Percentiles rank a stretch among this genome's conserved stretches.
Conservation (phyloP, 1,140 invertebrate genomes). For the Temnothorax curvispinosus region DNA sequence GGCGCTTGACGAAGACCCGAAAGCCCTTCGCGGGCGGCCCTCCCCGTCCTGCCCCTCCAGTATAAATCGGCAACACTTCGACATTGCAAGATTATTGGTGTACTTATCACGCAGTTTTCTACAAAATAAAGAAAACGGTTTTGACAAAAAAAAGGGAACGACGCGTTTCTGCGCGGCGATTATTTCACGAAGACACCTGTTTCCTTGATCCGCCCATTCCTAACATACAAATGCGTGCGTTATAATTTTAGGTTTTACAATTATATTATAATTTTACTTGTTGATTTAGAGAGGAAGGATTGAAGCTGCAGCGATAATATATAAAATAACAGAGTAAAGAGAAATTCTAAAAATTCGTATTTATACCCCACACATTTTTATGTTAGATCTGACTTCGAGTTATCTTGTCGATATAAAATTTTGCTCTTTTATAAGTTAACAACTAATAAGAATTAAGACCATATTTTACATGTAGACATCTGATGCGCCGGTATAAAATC, state of each 20-base stretch:
- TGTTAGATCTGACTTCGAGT: neutral
- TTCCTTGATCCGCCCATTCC: conserved; percentile 26
- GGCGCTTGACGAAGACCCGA: conserved; percentile 45
- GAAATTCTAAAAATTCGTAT: neutral
- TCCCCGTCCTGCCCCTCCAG: conserved; percentile 75
- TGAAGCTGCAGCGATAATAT: neutral
- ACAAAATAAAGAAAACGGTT: conserved; percentile 85
- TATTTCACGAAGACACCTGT: neutral
- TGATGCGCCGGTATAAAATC: neutral
- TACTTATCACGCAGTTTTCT: conserved; percentile 85
- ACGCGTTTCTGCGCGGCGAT: neutral
- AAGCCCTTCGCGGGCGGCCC: conserved; percentile 71
- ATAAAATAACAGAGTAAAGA: neutral
- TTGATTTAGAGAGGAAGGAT: neutral
- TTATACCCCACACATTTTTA: neutral
- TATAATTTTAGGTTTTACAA: neutral
- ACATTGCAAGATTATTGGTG: conserved; percentile 85
- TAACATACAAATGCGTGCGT: neutral
- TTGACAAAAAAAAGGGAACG: conserved; percentile 74
- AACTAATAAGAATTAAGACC: neutral
- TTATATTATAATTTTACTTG: conserved; percentile 32
- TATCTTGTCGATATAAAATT: neutral
- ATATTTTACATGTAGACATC: neutral
- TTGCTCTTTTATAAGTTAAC: neutral
- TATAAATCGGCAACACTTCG: conserved; percentile 82